Conservation (phyloP, 2,113 vertebrate genomes). For the Salvator merianae region DNA sequence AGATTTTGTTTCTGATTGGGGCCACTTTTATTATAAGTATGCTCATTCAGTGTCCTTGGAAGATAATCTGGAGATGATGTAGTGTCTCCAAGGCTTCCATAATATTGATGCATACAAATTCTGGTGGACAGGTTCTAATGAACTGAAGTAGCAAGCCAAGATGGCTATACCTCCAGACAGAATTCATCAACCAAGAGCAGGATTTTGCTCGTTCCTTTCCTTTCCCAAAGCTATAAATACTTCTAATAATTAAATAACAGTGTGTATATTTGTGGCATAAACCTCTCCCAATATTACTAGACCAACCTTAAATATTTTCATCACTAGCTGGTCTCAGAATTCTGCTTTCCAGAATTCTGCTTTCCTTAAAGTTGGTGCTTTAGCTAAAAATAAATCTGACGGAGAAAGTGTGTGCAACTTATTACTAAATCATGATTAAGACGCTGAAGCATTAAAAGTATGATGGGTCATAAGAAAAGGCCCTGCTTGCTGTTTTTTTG, state of each 20-base stretch:
- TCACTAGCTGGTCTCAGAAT: background rate
- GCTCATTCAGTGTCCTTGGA: no score
- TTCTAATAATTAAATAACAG: constrained; percentile 11
- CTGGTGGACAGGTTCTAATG: background rate
- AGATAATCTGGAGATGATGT: no score
- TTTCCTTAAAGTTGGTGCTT: background rate
- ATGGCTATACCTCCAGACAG: background rate
- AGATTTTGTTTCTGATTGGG: no score
- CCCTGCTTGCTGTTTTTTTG: constrained; percentile 12
- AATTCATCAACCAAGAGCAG: background rate
- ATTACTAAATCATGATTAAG: background rate
- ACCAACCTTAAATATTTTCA: background rate
- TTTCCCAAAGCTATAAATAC: constrained; percentile 12
- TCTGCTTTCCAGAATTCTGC: background rate
- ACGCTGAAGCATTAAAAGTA: no score
- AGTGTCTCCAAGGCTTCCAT: no score
- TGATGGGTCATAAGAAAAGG: no score
- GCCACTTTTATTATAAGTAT: no score
- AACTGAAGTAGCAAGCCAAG: background rate
- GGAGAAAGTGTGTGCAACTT: background rate
- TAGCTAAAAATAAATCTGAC: background rate
- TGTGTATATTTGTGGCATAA: no score
- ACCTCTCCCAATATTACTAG: background rate
- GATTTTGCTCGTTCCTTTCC: constrained; percentile 14
- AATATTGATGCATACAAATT: no score